Base-by-base conservation (phyloP, 1,140 invertebrate genomes). In the Solenopsis invicta region DNA sequence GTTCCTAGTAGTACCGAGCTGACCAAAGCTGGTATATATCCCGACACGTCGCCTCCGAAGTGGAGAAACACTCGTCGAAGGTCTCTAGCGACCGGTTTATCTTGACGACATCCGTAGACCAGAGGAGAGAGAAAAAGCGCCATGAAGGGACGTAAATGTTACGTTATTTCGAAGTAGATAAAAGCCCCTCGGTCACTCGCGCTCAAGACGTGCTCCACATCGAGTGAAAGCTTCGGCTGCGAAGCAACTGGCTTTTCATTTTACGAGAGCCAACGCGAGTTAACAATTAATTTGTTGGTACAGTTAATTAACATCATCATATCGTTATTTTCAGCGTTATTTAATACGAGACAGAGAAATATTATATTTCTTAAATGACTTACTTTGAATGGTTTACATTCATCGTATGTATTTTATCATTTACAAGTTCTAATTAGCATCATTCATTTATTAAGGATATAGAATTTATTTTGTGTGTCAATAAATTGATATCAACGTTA, bases 1-100 rank as follows among this genome's bases (percentile, higher is more conserved):
- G 52, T 86, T 82, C 54, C 18, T 66, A 56, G 54, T 71, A 50
- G 66, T 69, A 24, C 78, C 62, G 50, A n/a, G 59, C 41, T 72
- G 66, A 71, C 78, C 72, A 56, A 84, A 87, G 64, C 64, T 48
- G 54, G 50, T 56, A 71, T 85, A 75, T 66, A 87, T 78, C 80
- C 64, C 67, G 71, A 88, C 86, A 77, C 77, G 87, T 86, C 88
- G 41, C 29, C 77, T 86, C 72, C 77, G 87, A 71, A 85, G 74
- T 81, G 80, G 76, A 80, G 37, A 62, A 59, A 72, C 75, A 77
- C 61, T 64, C 76, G 48, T 64, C 86, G 75, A 76, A 52, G 81
- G 82, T 89, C 88, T 88, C 88, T 52, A 75, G 76, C 54, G 88
- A 86, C 87, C 87, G 82, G 88, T 89, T 89, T 89, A 89, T 88